Evolutionary conservation across 2,888 invertebrate species (phyloP), one percentile per base, ranked within the genome.

Genomic region (Chrysotoxum bicinctum): DNA sequence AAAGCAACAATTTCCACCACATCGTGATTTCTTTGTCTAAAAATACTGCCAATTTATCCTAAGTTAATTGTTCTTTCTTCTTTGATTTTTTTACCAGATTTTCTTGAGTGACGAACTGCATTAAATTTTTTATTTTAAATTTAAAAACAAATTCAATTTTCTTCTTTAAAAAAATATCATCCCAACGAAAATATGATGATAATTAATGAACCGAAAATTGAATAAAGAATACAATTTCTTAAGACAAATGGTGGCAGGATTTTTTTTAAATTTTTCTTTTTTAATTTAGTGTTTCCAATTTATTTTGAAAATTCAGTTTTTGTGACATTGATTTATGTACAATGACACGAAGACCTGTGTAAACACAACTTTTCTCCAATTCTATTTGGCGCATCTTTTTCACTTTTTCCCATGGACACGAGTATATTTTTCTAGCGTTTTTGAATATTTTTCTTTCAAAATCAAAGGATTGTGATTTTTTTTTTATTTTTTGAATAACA

Each of bases 251-350:
- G 3, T 21, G 10, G 4, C 5, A 9, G 16, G 8, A 40, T 60
- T 60, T 9, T 40, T 40, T 23, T 40, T n/a, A 1, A 4, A 40
- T 5, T 37, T 60, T 10, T 40, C 12, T 16, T 14, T 35, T 16
- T 3, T 2, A 35, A 58, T 58, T 54, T 30, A 54, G 1, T 30
- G 16, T 30, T 54, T 54, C 10, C 4, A 4, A 54, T 58, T 37
- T 21, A 14, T 37, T 58, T 58, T 56, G 7, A 12, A 32, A 35
- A 56, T 35, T 35, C 5, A 19, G 37, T 40, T 21, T 8, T 23
- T 21, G 35, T 60, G 60, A 60, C 43, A 26, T 26, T 62, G 60
- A 62, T 40, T 62, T 62, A 43, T 62, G 43, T 16, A 62, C 26
- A 62, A 62, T 16, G 43, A 62, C 60, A 62, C 6, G 26, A 43